phyloP scores from a whole-genome alignment of 2,888 invertebrate species.

The Tachina fera region DNA sequence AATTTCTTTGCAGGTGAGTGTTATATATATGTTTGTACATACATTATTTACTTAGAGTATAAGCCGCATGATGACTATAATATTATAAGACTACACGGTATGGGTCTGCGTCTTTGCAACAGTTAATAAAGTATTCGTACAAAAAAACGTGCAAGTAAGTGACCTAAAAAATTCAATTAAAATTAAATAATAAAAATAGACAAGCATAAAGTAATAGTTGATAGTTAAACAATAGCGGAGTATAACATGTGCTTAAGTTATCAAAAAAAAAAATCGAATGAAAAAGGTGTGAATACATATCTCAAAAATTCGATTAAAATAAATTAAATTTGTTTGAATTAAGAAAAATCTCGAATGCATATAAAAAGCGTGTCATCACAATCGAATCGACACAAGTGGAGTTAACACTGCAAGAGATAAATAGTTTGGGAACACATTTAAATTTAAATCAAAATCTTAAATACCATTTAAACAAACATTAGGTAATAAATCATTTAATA shows the following conservation, averaged over 20 bases:
- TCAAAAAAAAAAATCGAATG: not conserved
- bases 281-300: not conserved
- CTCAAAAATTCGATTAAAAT: no score
- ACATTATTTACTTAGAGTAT: not conserved
- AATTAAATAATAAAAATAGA: not conserved
- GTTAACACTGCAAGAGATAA: no score
- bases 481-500: no score
- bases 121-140: not conserved
- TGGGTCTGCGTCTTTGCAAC: not conserved
- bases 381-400: no score
- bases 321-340: no score
- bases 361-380: no score
- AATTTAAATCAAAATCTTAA: not conserved
- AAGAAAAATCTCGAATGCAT: no score
- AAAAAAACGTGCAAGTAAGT: conserved; percentile 47
- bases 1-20: conserved; percentile 63
- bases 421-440: not conserved
- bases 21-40: not conserved
- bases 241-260: not conserved
- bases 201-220: not conserved
- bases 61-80: conserved; percentile 6
- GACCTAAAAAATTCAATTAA: conserved; percentile 39
- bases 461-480: no score
- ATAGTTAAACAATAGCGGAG: conserved; percentile 2
- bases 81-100: not conserved